Conservation (phyloP, 2,797 vertebrate species). For the Setipinna tenuifilis region DNA sequence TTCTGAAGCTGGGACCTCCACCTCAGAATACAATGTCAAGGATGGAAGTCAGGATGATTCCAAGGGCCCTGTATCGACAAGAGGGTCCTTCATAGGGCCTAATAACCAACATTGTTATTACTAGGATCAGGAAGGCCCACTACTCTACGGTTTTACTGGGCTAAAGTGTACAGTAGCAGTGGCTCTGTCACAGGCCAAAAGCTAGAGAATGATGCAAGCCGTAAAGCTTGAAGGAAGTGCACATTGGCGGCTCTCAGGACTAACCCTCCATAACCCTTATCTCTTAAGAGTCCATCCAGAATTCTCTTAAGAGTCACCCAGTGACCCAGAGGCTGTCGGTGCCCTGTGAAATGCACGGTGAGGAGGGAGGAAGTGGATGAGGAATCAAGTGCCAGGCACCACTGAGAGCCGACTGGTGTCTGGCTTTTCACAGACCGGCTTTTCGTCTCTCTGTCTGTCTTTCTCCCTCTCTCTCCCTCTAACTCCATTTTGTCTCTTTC, state of each 20-base stretch:
- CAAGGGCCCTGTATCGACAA: too few relatives aligned
- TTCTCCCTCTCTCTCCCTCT: too few relatives aligned
- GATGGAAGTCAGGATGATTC: too few relatives aligned
- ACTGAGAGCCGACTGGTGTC: neutral
- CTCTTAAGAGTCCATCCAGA: neutral
- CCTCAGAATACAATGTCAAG: too few relatives aligned
- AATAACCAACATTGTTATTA: too few relatives aligned
- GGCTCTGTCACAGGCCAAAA: too few relatives aligned
- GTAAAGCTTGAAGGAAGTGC: neutral
- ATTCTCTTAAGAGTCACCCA: neutral
- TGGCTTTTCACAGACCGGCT: neutral
- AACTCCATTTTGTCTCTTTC: too few relatives aligned
- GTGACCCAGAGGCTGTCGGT: neutral
- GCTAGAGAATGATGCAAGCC: neutral
- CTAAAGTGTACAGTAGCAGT: too few relatives aligned
- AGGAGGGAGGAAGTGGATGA: neutral
- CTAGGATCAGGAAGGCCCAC: too few relatives aligned
- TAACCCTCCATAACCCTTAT: neutral
- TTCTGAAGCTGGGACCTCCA: too few relatives aligned
- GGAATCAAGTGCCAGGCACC: slow-evolving; percentile 15
- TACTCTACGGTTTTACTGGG: too few relatives aligned
- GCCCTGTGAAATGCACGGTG: neutral
- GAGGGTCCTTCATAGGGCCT: too few relatives aligned
- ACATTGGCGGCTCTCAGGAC: neutral
- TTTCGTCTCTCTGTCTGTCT: neutral